Base-by-base conservation (phyloP, 2,888 invertebrate genomes). In the Hermaeophaga mercurialis region DNA sequence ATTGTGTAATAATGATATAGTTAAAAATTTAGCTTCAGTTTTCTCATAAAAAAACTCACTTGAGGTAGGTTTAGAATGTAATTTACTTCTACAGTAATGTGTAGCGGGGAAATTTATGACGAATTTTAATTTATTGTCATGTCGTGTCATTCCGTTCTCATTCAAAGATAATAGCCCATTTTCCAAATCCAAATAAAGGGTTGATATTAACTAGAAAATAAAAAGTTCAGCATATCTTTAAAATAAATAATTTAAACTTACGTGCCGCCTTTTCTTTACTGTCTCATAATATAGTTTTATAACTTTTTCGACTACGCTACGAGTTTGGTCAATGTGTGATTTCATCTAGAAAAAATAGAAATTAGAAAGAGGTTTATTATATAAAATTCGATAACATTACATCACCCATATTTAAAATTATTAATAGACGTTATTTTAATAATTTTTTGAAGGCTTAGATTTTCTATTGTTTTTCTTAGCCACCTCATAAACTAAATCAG, bases 111-210 rank as follows among this genome's bases (percentile, higher is more conserved):
- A 79, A 63, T 90, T 89, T 73, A 89, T 85, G 62, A 91, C 85
- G 72, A 94, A 96, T 70, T 91, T 91, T 70, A 91, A 88, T 54
- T 97, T 94, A 59, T 85, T 85, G 26, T 90, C 90, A 69, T 85
- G 88, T 4, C 94, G 94, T 49, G 81, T 85, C 0, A 90, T 82
- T 4, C 89, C 89, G 77, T 93, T 94, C 18, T 96, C 96, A 80
- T 96, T 96, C 96, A 95, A 97, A 38, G 92, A 87, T 47, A 95
- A 79, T n/a, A 89, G 80, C 3, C 90, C 94, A 17, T 86, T 85
- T n/a, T n/a, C n/a, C n/a, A n/a, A n/a, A 39, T 94, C 92, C 67
- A 94, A 80, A 73, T 96, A 96, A 36, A 95, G 78, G 70, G 88
- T 88, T 0, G 87, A 83, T 74, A 94, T 86, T 72, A 89, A 78